These are phyloP conservation scores for Drosophila takahashii DNA, from an alignment of 1,140 invertebrate species.

Conservation along the genomic window DNA sequence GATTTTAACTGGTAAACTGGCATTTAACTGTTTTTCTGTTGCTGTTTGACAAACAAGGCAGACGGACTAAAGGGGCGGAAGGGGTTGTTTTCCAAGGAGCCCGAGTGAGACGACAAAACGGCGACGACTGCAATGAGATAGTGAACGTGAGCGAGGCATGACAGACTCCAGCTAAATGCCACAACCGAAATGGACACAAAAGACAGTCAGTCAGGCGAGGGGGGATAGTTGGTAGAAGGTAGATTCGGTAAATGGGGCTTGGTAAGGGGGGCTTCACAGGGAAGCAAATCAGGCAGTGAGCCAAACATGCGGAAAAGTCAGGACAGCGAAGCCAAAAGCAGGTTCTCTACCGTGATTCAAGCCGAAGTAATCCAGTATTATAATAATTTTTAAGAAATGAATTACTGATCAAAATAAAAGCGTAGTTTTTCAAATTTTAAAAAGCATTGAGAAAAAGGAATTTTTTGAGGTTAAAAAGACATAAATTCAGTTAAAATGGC, in stretches of 20 bases:
- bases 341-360: constrained; percentile 24
- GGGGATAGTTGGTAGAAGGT: neutral
- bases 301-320: constrained; percentile 72
- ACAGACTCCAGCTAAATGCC: constrained; percentile 58
- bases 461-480: too few species aligned
- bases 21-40: constrained; percentile 84
- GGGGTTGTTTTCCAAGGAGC: constrained; percentile 1
- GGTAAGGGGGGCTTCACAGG: neutral
- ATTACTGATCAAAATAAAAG: neutral
- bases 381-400: neutral
- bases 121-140: constrained; percentile 57
- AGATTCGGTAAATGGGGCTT: neutral
- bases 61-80: constrained; percentile 45
- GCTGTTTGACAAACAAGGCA: constrained; percentile 82
- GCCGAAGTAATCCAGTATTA: neutral
- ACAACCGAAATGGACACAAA: constrained; percentile 46
- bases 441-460: too few species aligned
- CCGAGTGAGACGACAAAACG: constrained; percentile 27
- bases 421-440: too few species aligned
- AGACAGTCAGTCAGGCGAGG: constrained; percentile 5
- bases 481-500: too few species aligned
- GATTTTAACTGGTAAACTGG: constrained; percentile 82
- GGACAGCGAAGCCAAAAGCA: constrained; percentile 37
- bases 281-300: constrained; percentile 45
- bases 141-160: constrained; percentile 56